phyloP scores from a whole-genome alignment of 2,797 vertebrate genomes.

The Eptatretus atami region DNA sequence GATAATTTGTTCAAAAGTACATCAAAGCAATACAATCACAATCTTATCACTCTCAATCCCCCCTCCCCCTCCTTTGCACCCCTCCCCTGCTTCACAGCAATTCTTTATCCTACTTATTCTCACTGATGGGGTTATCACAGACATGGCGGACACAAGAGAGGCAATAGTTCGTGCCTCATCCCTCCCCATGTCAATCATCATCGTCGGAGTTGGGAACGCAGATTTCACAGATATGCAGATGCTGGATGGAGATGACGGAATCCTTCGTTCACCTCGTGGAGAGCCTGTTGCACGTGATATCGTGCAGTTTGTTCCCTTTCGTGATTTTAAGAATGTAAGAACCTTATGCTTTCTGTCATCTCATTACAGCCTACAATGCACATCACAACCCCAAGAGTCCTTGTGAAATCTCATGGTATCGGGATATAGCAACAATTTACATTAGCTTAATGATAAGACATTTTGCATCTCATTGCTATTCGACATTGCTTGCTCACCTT shows the following conservation, averaged over 20 bases:
- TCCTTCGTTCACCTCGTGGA: slow-evolving; percentile 77
- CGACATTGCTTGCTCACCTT: too few species aligned
- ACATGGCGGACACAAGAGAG: slow-evolving; percentile 93
- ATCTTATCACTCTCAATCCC: background rate
- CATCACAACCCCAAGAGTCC: too few species aligned
- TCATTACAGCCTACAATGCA: too few species aligned
- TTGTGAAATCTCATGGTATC: too few species aligned
- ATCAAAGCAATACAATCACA: too few species aligned
- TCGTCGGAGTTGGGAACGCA: slow-evolving; percentile 71
- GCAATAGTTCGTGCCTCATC: slow-evolving; percentile 90
- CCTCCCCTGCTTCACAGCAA: slow-evolving; percentile 23
- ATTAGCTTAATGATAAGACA: too few species aligned
- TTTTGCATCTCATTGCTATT: too few species aligned
- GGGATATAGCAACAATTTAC: too few species aligned
- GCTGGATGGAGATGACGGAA: slow-evolving; percentile 72
- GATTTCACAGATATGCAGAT: slow-evolving; percentile 99
- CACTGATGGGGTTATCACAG: slow-evolving; percentile 88
- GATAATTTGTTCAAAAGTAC: background rate
- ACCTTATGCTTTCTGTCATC: too few species aligned
- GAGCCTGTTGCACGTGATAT: slow-evolving; percentile 86
- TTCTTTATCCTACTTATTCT: slow-evolving; percentile 93
- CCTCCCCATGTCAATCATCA: slow-evolving; percentile 96
- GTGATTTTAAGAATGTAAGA: slow-evolving; percentile 92
- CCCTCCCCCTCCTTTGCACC: fast-evolving
- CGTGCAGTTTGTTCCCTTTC: slow-evolving; percentile 91